These are phyloP conservation scores for Loripinus fragilis DNA, from an alignment of 2,888 invertebrate genomes.

Conservation along the genomic window DNA sequence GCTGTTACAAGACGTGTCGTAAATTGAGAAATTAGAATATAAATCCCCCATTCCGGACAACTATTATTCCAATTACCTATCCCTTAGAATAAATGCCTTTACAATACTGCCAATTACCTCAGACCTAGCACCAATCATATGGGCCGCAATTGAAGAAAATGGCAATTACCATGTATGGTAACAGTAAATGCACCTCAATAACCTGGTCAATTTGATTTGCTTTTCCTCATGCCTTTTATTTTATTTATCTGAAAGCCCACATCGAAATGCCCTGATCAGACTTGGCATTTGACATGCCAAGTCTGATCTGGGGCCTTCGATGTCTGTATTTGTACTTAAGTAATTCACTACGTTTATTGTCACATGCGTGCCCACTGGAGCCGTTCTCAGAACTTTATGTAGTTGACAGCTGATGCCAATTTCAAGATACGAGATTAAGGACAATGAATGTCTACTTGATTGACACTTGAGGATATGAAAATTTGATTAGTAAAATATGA, in stretches of 20 bases:
- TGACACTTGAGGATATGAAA: not conserved
- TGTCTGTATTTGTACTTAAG: no score
- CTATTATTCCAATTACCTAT: not conserved
- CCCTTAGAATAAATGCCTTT: not conserved
- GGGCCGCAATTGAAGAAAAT: no score
- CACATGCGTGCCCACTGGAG: not conserved
- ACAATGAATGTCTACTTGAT: not conserved
- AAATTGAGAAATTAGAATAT: not conserved
- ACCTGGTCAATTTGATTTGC: no score
- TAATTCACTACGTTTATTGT: no score
- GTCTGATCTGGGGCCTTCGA: no score
- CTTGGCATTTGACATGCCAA: no score
- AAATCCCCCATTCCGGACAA: not conserved
- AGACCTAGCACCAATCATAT: not conserved
- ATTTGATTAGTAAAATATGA: constrained; percentile 8
- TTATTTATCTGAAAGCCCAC: no score
- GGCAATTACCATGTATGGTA: no score
- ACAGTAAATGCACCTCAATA: no score
- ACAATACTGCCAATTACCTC: not conserved
- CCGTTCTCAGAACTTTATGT: not conserved
- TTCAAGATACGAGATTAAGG: not conserved
- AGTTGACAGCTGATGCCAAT: constrained; percentile 8
- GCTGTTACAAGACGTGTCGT: not conserved
- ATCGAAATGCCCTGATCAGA: no score
- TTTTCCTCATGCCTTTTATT: no score